phyloP scores from a whole-genome alignment of 2,113 vertebrate genomes.

The Saccopteryx leptura region DNA sequence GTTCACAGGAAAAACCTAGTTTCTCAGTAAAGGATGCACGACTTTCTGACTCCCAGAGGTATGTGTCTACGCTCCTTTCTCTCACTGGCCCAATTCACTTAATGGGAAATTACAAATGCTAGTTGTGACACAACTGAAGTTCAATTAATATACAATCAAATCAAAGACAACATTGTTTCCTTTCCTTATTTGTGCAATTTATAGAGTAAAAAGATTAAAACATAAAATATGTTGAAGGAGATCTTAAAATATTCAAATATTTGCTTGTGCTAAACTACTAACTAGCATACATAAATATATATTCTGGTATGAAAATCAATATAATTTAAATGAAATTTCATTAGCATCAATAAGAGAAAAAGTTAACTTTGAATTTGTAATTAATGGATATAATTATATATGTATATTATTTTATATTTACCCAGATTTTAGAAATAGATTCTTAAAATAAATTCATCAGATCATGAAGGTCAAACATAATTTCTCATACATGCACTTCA shows the following conservation, averaged over 20 bases:
- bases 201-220: not conserved
- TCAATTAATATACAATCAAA: not conserved
- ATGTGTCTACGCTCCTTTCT: not conserved
- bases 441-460: not conserved
- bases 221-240: not conserved
- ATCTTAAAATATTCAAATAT: not conserved
- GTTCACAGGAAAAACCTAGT: too few relatives aligned
- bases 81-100: not conserved
- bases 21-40: not conserved
- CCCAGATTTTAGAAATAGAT: not conserved
- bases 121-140: accelerated
- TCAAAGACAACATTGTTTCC: not conserved
- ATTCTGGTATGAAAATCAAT: not conserved
- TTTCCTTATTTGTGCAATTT: not conserved
- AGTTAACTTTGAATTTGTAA: not conserved
- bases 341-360: not conserved
- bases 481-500: not conserved
- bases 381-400: not conserved
- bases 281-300: not conserved
- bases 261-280: not conserved
- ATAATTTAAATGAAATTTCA: not conserved
- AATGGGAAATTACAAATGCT: not conserved
- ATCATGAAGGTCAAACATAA: not conserved
- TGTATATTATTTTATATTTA: not conserved
- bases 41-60: not conserved